Evolutionary conservation across 1,140 invertebrate species (phyloP).

Genomic region (Tetragnatha versicolor): DNA sequence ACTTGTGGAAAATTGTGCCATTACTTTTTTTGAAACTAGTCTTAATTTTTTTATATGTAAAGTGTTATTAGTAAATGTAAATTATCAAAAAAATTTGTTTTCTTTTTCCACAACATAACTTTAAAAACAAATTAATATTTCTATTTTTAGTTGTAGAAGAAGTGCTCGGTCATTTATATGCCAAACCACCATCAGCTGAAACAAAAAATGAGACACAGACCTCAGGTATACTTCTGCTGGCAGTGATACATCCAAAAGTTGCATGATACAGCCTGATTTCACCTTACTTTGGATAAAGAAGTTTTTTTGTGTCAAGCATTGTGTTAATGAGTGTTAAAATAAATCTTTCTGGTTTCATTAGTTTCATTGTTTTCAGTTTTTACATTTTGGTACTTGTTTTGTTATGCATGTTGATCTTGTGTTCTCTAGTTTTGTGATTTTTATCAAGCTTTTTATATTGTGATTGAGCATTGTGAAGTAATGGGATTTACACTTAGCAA

Average conservation of each 20-base stretch:
- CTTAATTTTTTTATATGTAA: neutral
- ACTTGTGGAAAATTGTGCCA: too few species aligned
- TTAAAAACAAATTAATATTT: neutral
- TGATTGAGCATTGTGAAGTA: too few species aligned
- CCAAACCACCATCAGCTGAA: conserved; percentile 52
- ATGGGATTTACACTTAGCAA: too few species aligned
- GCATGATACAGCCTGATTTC: neutral
- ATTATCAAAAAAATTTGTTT: neutral
- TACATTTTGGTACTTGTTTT: too few species aligned
- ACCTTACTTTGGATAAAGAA: neutral
- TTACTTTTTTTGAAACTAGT: neutral
- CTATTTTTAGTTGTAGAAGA: conserved; percentile 53
- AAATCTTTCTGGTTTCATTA: too few species aligned
- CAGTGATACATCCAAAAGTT: neutral
- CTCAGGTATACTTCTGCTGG: conserved; percentile 46
- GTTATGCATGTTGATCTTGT: too few species aligned
- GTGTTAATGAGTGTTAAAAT: neutral
- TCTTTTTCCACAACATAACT: neutral
- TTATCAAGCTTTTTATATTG: too few species aligned
- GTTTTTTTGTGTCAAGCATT: neutral
- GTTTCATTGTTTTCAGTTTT: too few species aligned
- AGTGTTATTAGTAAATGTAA: neutral
- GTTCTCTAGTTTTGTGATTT: too few species aligned
- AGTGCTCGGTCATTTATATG: conserved; percentile 52
- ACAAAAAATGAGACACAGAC: conserved; percentile 42